phyloP scores from a whole-genome alignment of 1,140 invertebrate species.

The Pseudomyrmex dendroicus region DNA sequence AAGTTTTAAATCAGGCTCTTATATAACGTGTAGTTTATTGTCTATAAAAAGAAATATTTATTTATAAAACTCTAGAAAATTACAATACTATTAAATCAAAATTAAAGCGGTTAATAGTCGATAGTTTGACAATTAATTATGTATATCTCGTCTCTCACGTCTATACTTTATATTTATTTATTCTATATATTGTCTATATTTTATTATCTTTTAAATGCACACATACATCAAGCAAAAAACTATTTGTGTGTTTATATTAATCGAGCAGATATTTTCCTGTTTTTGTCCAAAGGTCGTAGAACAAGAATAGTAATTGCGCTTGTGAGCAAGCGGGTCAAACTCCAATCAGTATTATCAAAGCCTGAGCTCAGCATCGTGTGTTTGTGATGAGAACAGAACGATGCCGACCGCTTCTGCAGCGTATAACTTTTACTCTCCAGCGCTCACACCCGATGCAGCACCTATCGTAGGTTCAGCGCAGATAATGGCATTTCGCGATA shows the following conservation, averaged over 20 bases:
- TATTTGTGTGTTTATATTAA: neutral
- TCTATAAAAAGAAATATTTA: no score
- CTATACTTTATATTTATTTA: no score
- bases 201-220: no score
- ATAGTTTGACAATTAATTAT: no score
- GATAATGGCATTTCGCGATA: slow-evolving; percentile 78
- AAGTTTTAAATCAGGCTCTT: no score
- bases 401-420: slow-evolving; percentile 5
- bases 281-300: neutral
- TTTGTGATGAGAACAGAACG: slow-evolving; percentile 72
- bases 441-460: slow-evolving; percentile 23
- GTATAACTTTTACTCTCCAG: slow-evolving; percentile 53
- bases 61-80: no score
- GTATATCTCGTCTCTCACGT: no score
- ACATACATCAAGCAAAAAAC: no score
- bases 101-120: no score
- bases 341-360: slow-evolving; percentile 83
- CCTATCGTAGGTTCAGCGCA: slow-evolving; percentile 21
- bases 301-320: slow-evolving; percentile 12
- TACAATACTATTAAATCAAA: no score
- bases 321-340: slow-evolving; percentile 68
- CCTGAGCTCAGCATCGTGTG: slow-evolving; percentile 66
- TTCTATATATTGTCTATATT: no score
- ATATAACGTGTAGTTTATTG: no score
- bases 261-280: neutral